A percentile compares a stretch with the other conserved stretches of the same genome.
Conservation (phyloP, 2,113 vertebrate genomes). For the Notothenia rossii region DNA sequence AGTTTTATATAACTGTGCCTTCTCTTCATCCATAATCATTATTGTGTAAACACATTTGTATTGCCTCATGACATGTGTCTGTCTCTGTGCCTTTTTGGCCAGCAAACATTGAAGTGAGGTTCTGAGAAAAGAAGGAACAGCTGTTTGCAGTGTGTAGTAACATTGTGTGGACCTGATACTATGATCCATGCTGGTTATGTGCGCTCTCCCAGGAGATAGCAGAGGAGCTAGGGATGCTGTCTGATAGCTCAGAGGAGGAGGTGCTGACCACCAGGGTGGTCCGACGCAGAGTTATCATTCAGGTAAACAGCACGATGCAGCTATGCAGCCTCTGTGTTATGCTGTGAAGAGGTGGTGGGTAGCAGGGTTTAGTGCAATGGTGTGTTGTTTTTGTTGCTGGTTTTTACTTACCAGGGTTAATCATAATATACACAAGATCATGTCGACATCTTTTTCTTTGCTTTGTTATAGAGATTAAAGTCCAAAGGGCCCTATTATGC, state of each 20-base stretch:
- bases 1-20: conserved; percentile 30
- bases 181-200: conserved; percentile 81
- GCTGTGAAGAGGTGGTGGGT: conserved; percentile 12
- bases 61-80: conserved; percentile 11
- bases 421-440: not conserved
- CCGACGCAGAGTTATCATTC: conserved; percentile 95
- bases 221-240: conserved; percentile 91
- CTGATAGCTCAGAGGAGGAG: conserved; percentile 95
- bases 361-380: not conserved
- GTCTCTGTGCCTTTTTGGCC: not conserved
- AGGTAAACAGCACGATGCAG: conserved; percentile 86
- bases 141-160: not conserved
- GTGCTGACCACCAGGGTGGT: conserved; percentile 95
- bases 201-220: conserved; percentile 91
- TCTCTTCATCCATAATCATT: conserved; percentile 69
- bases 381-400: not conserved
- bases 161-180: not conserved
- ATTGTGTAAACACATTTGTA: not conserved
- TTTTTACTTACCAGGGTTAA: not conserved
- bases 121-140: conserved; percentile 57
- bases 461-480: not conserved
- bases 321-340: conserved; percentile 11
- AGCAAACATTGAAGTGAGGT: conserved; percentile 17
- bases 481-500: not conserved
- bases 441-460: not conserved